These are phyloP conservation scores for Mesodorylaimus sp. DNA, from an alignment of 2,888 invertebrate genomes.

Conservation along the genomic window DNA sequence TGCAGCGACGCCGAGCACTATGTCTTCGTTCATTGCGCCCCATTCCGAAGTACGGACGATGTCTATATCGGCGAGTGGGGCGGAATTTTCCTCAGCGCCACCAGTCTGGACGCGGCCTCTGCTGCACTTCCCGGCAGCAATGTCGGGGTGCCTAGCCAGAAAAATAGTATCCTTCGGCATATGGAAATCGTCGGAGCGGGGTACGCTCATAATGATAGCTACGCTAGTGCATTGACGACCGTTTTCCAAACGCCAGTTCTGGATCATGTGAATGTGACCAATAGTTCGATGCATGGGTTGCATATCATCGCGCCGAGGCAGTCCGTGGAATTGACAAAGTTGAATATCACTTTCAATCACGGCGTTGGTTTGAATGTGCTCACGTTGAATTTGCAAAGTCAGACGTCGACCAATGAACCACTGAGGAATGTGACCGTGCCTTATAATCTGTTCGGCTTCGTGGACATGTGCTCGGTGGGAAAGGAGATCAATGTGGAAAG, in stretches of 20 bases:
- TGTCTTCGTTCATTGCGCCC: constrained; percentile 76
- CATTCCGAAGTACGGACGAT: constrained; percentile 41
- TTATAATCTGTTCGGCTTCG: constrained; percentile 62
- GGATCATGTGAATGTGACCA: constrained; percentile 55
- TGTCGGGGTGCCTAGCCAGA: not conserved
- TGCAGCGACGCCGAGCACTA: constrained; percentile 63
- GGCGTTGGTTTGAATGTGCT: constrained; percentile 77
- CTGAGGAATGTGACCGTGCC: constrained; percentile 12
- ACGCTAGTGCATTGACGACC: constrained; percentile 64
- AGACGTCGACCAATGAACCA: not conserved
- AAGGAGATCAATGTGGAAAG: constrained; percentile 78
- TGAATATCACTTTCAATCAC: constrained; percentile 44
- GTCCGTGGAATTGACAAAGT: constrained; percentile 16
- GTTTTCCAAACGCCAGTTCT: constrained; percentile 70
- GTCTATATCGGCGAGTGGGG: constrained; percentile 69
- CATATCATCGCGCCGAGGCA: constrained; percentile 38
- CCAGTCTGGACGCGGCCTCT: constrained; percentile 44
- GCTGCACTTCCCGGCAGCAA: constrained; percentile 42
- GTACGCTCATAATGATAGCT: constrained; percentile 78
- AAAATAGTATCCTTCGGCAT: constrained; percentile 40
- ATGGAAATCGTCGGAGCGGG: constrained; percentile 76
- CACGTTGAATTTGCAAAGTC: constrained; percentile 52
- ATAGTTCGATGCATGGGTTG: constrained; percentile 73
- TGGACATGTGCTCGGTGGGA: constrained; percentile 85
- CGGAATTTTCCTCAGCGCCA: constrained; percentile 51